These are phyloP conservation scores for Perodicticus potto DNA, from an alignment of 2,797 vertebrate genomes.

Conservation along the genomic window DNA sequence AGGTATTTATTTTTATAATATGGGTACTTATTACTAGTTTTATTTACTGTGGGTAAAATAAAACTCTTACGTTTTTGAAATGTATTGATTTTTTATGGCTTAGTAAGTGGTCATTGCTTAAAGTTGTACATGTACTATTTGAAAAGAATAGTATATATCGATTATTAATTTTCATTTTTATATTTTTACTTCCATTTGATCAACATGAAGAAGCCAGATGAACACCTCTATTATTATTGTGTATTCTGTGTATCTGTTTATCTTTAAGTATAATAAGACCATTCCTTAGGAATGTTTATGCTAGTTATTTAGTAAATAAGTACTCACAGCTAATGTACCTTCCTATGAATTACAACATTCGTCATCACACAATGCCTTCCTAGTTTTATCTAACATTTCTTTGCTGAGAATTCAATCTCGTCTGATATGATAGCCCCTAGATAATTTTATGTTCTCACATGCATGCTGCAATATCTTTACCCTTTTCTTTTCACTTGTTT, in stretches of 20 bases:
- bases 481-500: not conserved
- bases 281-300: not conserved
- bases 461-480: not conserved
- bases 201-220: not conserved
- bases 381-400: not conserved
- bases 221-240: not conserved
- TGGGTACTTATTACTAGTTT: not conserved
- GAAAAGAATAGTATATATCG: not conserved
- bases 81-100: not conserved
- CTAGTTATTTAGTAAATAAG: not conserved
- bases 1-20: not conserved
- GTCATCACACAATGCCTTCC: not conserved
- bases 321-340: not conserved
- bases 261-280: not conserved
- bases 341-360: slow-evolving; percentile 13
- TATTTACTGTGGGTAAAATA: not conserved
- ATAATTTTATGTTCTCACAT: slow-evolving; percentile 33
- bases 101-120: not conserved
- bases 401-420: slow-evolving; percentile 29
- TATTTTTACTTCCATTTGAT: slow-evolving; percentile 36
- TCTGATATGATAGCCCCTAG: not conserved
- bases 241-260: not conserved
- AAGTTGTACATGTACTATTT: not conserved
- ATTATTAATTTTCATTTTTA: slow-evolving; percentile 23
- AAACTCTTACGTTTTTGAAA: not conserved